phyloP scores from a whole-genome alignment of 2,888 invertebrate genomes.

The Atherix ibis region DNA sequence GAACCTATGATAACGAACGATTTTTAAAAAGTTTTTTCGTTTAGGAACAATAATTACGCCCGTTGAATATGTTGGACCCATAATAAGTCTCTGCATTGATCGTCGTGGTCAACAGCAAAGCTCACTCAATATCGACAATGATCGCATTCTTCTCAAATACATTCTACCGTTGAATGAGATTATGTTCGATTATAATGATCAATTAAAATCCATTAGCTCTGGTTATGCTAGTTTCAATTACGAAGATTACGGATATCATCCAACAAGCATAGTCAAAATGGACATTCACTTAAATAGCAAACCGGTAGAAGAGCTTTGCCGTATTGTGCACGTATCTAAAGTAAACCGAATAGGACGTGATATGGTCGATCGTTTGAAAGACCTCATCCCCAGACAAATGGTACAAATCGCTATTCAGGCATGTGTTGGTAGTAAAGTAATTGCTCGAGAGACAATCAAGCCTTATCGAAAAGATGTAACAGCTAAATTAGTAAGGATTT shows the following conservation, averaged over 20 bases:
- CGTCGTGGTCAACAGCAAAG: constrained; percentile 46
- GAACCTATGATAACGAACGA: not conserved
- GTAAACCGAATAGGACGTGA: constrained; percentile 46
- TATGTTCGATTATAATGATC: constrained; percentile 87
- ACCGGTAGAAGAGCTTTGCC: constrained; percentile 67
- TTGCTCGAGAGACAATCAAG: constrained; percentile 74
- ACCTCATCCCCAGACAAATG: constrained; percentile 79
- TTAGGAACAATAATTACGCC: constrained; percentile 79
- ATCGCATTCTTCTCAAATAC: constrained; percentile 66
- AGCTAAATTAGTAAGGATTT: constrained; percentile 76
- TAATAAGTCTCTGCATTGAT: constrained; percentile 59
- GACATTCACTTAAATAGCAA: constrained; percentile 55
- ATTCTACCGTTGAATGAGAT: constrained; percentile 84
- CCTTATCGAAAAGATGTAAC: constrained; percentile 85
- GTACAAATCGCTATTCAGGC: constrained; percentile 82
- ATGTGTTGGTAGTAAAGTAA: constrained; percentile 55
- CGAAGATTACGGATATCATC: constrained; percentile 70
- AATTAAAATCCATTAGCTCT: constrained; percentile 72
- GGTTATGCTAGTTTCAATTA: constrained; percentile 95
- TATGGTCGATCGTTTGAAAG: constrained; percentile 59
- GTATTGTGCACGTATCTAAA: constrained; percentile 60
- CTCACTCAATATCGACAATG: constrained; percentile 66
- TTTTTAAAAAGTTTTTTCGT: constrained; percentile 8
- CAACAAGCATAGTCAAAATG: constrained; percentile 64
- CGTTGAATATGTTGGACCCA: constrained; percentile 49